Evolutionary conservation across 2,888 invertebrate species (phyloP), one percentile per base, ranked within the genome.

Genomic region (Rhopalosiphum nymphaeae): DNA sequence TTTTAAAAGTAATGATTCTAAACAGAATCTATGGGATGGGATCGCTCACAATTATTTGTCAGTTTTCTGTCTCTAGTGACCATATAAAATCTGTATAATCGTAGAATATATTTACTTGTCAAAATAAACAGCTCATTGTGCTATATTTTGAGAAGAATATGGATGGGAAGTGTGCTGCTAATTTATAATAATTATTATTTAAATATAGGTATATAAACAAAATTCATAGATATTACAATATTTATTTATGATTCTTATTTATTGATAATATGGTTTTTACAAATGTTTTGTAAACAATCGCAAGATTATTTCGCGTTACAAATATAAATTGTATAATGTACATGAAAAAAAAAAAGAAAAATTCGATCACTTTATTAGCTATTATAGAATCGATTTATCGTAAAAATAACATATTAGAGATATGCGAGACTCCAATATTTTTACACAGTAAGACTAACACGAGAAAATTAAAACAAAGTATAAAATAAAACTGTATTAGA

Each of bases 341-440:
- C 78, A 93, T n/a, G 57, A 91, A 56, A 87, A 56, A 67, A 89
- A 16, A 61, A 84, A 89, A 78, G 85, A 89, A 89, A 89, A 89
- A 93, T 29, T 89, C 88, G 89, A 89, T 89, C 89, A 84, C 84
- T 44, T 93, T 44, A 93, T 53, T 87, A 87, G 42, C 89, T 93
- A 93, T 56, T 78, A 89, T n/a, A 91, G 57, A 86, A 56, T 86
- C 42, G 29, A 91, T 91, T 91, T 57, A 86, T 85, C 86, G 86
- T 91, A 91, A 91, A 91, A 86, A 91, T 57, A 91, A 91, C 36
- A 46, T 67, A 44, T 88, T 42, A 89, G 87, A 89, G 87, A 93
- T 89, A 89, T 89, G 53, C 86, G 57, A 36, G 49, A 93, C 42
- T 84, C 91, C 42, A 84, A 56, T 91, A 56, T 56, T 42, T 3